Conservation (phyloP, 2,797 vertebrate species). For the Sciaenops ocellatus region DNA sequence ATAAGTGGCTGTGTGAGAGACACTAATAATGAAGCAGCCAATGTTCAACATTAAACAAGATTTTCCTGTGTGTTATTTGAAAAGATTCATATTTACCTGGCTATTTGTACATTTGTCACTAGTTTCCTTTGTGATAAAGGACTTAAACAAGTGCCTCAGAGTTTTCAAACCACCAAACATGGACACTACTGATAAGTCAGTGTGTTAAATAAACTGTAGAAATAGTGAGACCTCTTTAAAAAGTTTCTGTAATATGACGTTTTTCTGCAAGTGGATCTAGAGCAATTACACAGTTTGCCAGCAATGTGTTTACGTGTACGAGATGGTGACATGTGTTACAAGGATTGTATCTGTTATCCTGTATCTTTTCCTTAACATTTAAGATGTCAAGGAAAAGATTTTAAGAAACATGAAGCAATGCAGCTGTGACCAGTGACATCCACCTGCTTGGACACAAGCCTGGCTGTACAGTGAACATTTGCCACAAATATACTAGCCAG, state of each 20-base stretch:
- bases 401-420: conserved; percentile 24
- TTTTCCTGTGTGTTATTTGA: conserved; percentile 9
- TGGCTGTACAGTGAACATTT: conserved; percentile 49
- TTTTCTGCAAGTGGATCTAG: conserved; percentile 25
- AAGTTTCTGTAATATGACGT: conserved; percentile 11
- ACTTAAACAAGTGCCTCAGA: conserved; percentile 8
- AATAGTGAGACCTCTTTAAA: conserved; percentile 16
- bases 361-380: conserved; percentile 17
- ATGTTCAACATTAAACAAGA: conserved; percentile 1
- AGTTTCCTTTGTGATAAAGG: conserved; percentile 33
- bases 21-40: conserved; percentile 24
- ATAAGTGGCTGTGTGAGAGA: conserved; percentile 25
- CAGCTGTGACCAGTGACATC: conserved; percentile 31
- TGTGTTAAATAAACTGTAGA: neutral
- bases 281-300: conserved; percentile 17
- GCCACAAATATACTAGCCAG: conserved; percentile 58
- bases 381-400: conserved; percentile 23
- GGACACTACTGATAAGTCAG: conserved; percentile 8
- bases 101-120: conserved; percentile 23
- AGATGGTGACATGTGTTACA: conserved; percentile 28
- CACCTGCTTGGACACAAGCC: conserved; percentile 36
- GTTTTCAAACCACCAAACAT: conserved; percentile 19
- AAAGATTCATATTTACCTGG: conserved; percentile 25
- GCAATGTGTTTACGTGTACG: conserved; percentile 27
- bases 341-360: conserved; percentile 14